Conservation (phyloP, 2,797 vertebrate genomes). For the Apogon talboti region DNA sequence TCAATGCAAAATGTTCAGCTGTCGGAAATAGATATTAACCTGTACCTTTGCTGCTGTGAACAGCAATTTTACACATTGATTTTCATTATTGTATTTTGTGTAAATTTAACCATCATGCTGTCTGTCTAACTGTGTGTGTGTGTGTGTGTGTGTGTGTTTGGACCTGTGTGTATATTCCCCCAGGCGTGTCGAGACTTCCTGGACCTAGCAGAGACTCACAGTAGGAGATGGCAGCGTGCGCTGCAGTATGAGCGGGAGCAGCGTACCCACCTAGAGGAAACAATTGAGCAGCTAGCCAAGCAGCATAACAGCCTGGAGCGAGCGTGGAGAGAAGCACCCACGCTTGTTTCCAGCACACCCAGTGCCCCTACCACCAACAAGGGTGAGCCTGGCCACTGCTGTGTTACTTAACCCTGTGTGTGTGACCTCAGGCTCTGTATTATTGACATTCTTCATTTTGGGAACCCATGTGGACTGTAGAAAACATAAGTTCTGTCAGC, state of each 20-base stretch:
- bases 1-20: not conserved
- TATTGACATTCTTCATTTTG: constrained; percentile 15
- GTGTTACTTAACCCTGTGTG: constrained; percentile 7
- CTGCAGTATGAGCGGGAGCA: constrained; percentile 98
- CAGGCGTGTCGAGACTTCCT: constrained; percentile 98
- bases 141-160: too few species aligned
- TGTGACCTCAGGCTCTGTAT: constrained; percentile 27
- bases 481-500: constrained; percentile 30
- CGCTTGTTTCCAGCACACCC: constrained; percentile 79
- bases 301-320: constrained; percentile 98
- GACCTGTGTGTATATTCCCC: not conserved
- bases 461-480: not conserved
- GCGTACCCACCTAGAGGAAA: constrained; percentile 94
- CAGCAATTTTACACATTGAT: not conserved
- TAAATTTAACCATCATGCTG: not conserved
- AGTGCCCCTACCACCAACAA: constrained; percentile 80
- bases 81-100: not conserved
- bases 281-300: constrained; percentile 97
- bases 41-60: not conserved
- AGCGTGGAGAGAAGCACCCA: constrained; percentile 91
- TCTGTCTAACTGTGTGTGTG: not conserved
- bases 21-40: constrained; percentile 5
- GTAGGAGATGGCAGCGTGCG: constrained; percentile 95
- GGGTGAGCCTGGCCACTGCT: constrained; percentile 79
- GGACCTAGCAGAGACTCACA: constrained; percentile 94